These are phyloP conservation scores for Ephialtes manifestator DNA, from an alignment of 2,888 invertebrate species.

Conservation along the genomic window DNA sequence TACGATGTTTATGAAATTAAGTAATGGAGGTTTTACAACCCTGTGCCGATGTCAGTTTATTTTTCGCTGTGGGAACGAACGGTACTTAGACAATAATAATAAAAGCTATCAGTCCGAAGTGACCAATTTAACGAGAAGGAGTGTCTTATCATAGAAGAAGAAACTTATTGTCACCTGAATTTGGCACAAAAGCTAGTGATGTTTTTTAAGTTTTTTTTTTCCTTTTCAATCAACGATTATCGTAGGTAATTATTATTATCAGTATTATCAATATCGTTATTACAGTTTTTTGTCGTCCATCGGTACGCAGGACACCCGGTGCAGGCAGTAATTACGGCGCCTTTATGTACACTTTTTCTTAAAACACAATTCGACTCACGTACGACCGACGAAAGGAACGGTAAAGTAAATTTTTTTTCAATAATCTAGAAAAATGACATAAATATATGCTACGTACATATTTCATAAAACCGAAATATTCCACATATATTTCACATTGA, in stretches of 20 bases:
- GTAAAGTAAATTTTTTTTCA: too few relatives aligned
- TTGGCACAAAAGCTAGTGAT: conserved; percentile 76
- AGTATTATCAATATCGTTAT: conserved; percentile 43
- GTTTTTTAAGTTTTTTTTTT: conserved; percentile 38
- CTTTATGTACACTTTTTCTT: conserved; percentile 38
- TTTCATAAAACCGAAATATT: too few relatives aligned
- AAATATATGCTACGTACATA: too few relatives aligned
- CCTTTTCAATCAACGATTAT: conserved; percentile 45
- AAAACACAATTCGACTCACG: not conserved
- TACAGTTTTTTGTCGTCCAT: conserved; percentile 39
- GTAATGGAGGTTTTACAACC: too few relatives aligned
- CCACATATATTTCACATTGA: too few relatives aligned
- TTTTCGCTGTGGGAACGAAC: conserved; percentile 6
- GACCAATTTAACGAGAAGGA: conserved; percentile 49
- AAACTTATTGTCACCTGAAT: conserved; percentile 78
- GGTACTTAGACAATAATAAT: conserved; percentile 38
- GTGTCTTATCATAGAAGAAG: conserved; percentile 65
- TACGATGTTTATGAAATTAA: too few relatives aligned
- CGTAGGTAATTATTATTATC: conserved; percentile 40
- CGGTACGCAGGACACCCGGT: conserved; percentile 74
- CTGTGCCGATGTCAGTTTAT: not conserved
- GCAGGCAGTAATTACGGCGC: conserved; percentile 71
- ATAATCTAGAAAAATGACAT: too few relatives aligned
- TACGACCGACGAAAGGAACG: conserved; percentile 25
- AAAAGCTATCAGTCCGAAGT: conserved; percentile 33